These are phyloP conservation scores for Chironomus tentans DNA, from an alignment of 2,888 invertebrate genomes.

Conservation along the genomic window DNA sequence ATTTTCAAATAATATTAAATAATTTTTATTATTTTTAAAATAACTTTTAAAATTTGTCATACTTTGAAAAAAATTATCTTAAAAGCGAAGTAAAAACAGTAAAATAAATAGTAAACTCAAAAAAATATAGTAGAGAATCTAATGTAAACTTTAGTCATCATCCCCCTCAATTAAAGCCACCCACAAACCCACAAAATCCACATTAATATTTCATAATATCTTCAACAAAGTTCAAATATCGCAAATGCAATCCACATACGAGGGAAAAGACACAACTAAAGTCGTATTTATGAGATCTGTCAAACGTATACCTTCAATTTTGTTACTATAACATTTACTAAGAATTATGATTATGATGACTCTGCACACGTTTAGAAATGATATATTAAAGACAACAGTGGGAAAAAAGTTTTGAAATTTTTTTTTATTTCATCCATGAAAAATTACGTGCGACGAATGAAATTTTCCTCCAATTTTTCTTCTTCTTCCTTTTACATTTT, in stretches of 20 bases:
- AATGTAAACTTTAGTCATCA: too few relatives aligned
- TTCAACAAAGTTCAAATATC: not conserved
- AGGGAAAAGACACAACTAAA: not conserved
- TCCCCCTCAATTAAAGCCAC: not conserved
- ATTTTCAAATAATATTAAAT: too few relatives aligned
- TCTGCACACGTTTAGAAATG: slow-evolving; percentile 1
- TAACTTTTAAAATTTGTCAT: too few relatives aligned
- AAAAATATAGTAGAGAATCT: too few relatives aligned
- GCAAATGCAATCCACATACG: not conserved
- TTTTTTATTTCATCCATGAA: not conserved
- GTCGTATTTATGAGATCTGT: slow-evolving; percentile 16
- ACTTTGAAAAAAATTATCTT: too few relatives aligned
- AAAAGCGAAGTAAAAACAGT: too few relatives aligned
- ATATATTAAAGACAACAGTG: slow-evolving; percentile 6
- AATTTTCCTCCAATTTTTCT: not conserved
- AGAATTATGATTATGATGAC: not conserved
- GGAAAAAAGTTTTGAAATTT: not conserved
- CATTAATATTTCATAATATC: slow-evolving; percentile 10
- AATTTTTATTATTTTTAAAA: too few relatives aligned
- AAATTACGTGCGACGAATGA: not conserved
- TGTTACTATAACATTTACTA: not conserved
- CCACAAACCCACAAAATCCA: not conserved
- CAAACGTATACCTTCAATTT: not conserved
- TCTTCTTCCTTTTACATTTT: not conserved
- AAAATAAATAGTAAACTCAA: too few relatives aligned